Base-by-base conservation (phyloP, 1,140 invertebrate genomes). In the Lasaia peninsularis region DNA sequence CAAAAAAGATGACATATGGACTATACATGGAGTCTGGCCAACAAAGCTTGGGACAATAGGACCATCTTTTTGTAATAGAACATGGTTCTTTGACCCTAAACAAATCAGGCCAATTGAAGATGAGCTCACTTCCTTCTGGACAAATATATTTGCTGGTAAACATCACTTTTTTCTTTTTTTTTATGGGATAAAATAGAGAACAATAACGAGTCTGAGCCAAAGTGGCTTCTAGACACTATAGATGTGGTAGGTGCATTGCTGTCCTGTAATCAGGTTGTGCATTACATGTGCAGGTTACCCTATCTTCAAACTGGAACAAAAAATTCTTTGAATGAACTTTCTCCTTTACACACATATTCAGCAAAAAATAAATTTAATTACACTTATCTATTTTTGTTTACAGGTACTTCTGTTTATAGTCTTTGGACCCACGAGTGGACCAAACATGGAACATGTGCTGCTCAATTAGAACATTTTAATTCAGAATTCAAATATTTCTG, bases 341-440 rank as follows among this genome's bases (percentile, higher is more conserved):
- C n/a, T n/a, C n/a, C n/a, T n/a, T n/a, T n/a, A n/a, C n/a, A n/a
- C n/a, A n/a, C n/a, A n/a, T n/a, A n/a, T n/a, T n/a, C n/a, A n/a
- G n/a, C n/a, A n/a, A n/a, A n/a, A n/a, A n/a, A n/a, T n/a, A n/a
- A n/a, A n/a, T n/a, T n/a, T n/a, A n/a, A n/a, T n/a, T n/a, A n/a
- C n/a, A n/a, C n/a, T n/a, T n/a, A n/a, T n/a, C n/a, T 49, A 49
- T 53, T 58, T 31, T 62, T 56, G 50, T 14, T 48, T 53, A 11
- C 66, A 84, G 90, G 86, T 62, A 91, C 86, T 1, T 80, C 89
- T 32, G 72, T 82, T 9, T 90, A 92, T 66, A 89, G 91, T 6
- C 90, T 97, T 6, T 97, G 95, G 96, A 88, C 92, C 60, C 95
- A 97, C 60, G 96, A 96, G 78, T 97, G 95, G 95, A 77, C 89